Evolutionary conservation across 2,113 vertebrate species (phyloP).

Genomic region (Boleophthalmus pectinirostris): DNA sequence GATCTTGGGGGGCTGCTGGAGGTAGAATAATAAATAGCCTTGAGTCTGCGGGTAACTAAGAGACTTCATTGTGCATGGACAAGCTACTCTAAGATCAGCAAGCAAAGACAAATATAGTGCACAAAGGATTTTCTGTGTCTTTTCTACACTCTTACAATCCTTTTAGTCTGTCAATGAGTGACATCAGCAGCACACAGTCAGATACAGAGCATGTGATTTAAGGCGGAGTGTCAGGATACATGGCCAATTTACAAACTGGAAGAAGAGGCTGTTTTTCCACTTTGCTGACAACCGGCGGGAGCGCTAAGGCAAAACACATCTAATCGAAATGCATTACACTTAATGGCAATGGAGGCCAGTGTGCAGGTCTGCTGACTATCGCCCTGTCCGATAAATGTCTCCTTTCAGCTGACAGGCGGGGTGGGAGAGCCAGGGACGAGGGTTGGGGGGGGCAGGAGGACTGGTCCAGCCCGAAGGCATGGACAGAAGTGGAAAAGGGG

Average conservation of each 20-base stretch:
- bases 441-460: constrained; percentile 49
- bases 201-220: background rate
- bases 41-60: constrained; percentile 48
- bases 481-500: constrained; percentile 32
- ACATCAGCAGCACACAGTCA: constrained; percentile 13
- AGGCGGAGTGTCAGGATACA: constrained; percentile 10
- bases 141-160: constrained; percentile 25
- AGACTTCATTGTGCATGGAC: constrained; percentile 59
- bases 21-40: constrained; percentile 68
- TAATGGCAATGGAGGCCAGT: constrained; percentile 60
- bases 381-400: constrained; percentile 68
- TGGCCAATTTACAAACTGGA: constrained; percentile 10
- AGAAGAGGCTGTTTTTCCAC: constrained; percentile 21
- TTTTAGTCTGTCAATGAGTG: constrained; percentile 12
- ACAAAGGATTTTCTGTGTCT: constrained; percentile 14
- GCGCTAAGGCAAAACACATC: constrained; percentile 53
- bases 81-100: constrained; percentile 50
- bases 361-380: constrained; percentile 65
- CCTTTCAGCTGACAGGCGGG: constrained; percentile 55
- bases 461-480: constrained; percentile 34
- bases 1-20: constrained; percentile 35
- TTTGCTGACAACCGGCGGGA: constrained; percentile 39
- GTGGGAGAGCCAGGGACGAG: constrained; percentile 6
- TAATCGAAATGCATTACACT: constrained; percentile 69
- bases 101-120: constrained; percentile 35